Evolutionary conservation across 92 coral and sea anemone species (phyloP).

Genomic region (Palythoa caribaeorum): DNA sequence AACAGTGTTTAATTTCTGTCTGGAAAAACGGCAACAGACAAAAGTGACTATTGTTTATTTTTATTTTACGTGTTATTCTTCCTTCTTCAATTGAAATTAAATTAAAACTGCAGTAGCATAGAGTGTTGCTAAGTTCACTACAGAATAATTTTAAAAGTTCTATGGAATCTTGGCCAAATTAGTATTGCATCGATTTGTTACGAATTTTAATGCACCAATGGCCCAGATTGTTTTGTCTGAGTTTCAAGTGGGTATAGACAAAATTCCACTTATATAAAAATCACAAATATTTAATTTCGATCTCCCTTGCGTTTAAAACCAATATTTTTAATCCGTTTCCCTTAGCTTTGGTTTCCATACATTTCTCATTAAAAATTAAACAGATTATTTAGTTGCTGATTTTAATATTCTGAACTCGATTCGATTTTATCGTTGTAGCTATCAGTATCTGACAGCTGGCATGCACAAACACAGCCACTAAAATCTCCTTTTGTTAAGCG

Average conservation of each 20-base stretch:
- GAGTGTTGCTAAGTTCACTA: not conserved
- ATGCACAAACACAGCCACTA: not conserved
- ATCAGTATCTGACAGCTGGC: slow-evolving; percentile 32
- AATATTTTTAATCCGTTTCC: not conserved
- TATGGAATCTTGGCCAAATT: too few relatives aligned
- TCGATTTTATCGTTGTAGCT: not conserved
- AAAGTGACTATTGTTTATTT: not conserved
- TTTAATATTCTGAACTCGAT: slow-evolving; percentile 19
- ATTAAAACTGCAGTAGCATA: not conserved
- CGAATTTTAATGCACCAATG: not conserved
- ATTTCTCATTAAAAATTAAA: slow-evolving; percentile 36
- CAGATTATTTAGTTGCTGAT: not conserved
- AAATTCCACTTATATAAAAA: not conserved
- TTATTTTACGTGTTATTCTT: not conserved
- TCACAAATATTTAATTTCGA: not conserved
- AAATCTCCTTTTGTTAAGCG: not conserved
- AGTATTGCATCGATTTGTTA: not conserved
- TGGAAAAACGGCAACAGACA: not conserved
- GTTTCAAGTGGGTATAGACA: not conserved
- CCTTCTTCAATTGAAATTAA: not conserved
- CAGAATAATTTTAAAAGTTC: not conserved
- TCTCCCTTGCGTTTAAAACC: not conserved
- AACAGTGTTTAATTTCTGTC: not conserved
- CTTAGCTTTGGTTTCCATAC: slow-evolving; percentile 15
- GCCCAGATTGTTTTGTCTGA: not conserved